Evolutionary conservation across 2,888 invertebrate genomes (phyloP).

Genomic region (Bedellia somnulentella): DNA sequence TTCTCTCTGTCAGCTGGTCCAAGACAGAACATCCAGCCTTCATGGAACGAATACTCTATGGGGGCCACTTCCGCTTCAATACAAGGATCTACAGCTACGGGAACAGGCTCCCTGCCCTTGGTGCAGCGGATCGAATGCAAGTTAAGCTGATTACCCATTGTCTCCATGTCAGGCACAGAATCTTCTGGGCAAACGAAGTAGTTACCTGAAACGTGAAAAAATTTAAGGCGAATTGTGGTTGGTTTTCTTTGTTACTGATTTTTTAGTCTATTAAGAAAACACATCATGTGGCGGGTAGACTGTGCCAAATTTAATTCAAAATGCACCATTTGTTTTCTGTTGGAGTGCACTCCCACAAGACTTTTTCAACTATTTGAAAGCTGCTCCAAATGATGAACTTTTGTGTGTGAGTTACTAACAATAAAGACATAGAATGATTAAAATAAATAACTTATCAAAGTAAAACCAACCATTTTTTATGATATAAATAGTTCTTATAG

Average conservation of each 20-base stretch:
- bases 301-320: too few species aligned
- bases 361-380: too few species aligned
- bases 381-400: too few species aligned
- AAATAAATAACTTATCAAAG: too few species aligned
- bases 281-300: too few species aligned
- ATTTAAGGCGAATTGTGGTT: too few species aligned
- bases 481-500: constrained; percentile 32
- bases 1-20: constrained; percentile 48
- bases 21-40: constrained; percentile 54
- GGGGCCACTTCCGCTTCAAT: constrained; percentile 51
- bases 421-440: too few species aligned
- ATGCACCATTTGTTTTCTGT: too few species aligned
- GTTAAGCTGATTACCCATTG: constrained; percentile 40
- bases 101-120: constrained; percentile 24
- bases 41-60: constrained; percentile 46
- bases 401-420: too few species aligned
- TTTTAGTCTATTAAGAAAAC: too few species aligned
- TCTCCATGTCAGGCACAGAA: constrained; percentile 42
- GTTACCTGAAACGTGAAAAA: constrained; percentile 25
- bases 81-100: constrained; percentile 37
- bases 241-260: too few species aligned
- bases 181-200: constrained; percentile 40
- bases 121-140: constrained; percentile 50
- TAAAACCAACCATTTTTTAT: constrained; percentile 40
- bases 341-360: too few species aligned